Percentiles rank a stretch among this genome's conserved stretches.
These are phyloP conservation scores for Bombus sylvicola DNA, from an alignment of 1,140 invertebrate genomes.

Conservation along the genomic window DNA sequence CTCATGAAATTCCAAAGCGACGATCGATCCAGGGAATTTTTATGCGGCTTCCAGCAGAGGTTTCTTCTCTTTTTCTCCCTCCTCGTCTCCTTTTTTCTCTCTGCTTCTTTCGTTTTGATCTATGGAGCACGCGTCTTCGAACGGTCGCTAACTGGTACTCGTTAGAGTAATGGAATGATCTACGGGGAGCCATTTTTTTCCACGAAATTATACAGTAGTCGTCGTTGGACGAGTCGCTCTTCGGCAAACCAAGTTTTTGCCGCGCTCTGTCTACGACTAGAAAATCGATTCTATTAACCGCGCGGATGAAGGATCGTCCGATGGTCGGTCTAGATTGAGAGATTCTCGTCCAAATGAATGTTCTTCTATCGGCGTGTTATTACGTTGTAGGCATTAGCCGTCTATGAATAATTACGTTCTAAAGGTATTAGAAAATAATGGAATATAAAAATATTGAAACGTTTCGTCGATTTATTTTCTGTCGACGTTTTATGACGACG, in stretches of 20 bases:
- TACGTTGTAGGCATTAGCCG: neutral
- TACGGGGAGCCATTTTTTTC: slow-evolving; percentile 22
- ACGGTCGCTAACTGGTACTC: slow-evolving; percentile 24
- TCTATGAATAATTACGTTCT: no score
- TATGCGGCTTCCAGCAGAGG: slow-evolving; percentile 13
- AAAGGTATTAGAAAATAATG: neutral
- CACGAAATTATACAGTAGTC: slow-evolving; percentile 37
- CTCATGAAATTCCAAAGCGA: slow-evolving; percentile 3
- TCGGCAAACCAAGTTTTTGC: slow-evolving; percentile 28
- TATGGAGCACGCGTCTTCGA: neutral
- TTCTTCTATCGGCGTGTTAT: neutral
- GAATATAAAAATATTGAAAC: neutral
- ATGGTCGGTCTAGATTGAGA: neutral
- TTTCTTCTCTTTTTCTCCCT: neutral
- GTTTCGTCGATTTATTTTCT: neutral
- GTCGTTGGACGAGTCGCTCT: neutral
- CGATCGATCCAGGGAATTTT: slow-evolving; percentile 12
- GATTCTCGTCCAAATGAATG: neutral
- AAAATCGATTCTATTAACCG: slow-evolving; percentile 8
- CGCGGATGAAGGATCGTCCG: neutral
- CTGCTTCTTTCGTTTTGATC: slow-evolving; percentile 20
- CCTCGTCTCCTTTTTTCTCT: neutral
- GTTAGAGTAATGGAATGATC: slow-evolving; percentile 40
- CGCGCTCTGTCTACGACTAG: neutral
- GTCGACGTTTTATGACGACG: neutral